Conservation (phyloP, 2,888 invertebrate species). For the Thera britannica region DNA sequence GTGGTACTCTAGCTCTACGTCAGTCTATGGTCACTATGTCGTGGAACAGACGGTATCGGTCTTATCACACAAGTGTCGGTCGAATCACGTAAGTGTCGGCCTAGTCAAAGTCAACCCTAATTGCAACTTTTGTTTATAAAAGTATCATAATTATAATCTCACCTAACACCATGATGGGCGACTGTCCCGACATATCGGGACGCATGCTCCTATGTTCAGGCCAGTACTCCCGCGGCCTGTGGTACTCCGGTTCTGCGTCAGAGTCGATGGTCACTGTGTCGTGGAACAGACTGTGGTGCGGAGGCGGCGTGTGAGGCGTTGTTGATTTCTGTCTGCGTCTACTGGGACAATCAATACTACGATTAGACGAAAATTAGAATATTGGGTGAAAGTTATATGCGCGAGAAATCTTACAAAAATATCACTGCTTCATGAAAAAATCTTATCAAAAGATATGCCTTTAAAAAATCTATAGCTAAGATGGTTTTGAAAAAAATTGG, state of each 20-base stretch:
- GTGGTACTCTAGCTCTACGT: constrained; percentile 73
- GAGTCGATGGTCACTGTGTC: constrained; percentile 80
- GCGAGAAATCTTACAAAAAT: too few relatives aligned
- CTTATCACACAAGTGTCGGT: too few relatives aligned
- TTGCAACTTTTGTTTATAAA: too few relatives aligned
- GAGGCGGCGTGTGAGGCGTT: constrained; percentile 90
- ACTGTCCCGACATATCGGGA: constrained; percentile 66
- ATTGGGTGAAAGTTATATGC: too few relatives aligned
- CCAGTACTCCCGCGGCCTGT: constrained; percentile 73
- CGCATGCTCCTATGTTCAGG: constrained; percentile 61
- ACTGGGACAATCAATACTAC: constrained; percentile 18
- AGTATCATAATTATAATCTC: constrained; percentile 21
- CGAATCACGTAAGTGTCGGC: too few relatives aligned
- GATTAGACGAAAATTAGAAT: background rate
- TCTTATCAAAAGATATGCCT: too few relatives aligned
- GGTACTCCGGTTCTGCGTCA: constrained; percentile 74
- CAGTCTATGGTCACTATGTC: constrained; percentile 78
- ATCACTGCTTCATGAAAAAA: too few relatives aligned
- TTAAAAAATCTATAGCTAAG: too few relatives aligned
- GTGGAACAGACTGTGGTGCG: constrained; percentile 66
- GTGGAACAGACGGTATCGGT: constrained; percentile 65
- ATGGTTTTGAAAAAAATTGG: too few relatives aligned
- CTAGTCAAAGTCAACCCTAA: too few relatives aligned
- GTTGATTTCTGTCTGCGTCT: constrained; percentile 75
- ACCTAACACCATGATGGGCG: constrained; percentile 79